Base-by-base conservation (phyloP, 1,140 invertebrate genomes). In the Bathynomus jamesi region DNA sequence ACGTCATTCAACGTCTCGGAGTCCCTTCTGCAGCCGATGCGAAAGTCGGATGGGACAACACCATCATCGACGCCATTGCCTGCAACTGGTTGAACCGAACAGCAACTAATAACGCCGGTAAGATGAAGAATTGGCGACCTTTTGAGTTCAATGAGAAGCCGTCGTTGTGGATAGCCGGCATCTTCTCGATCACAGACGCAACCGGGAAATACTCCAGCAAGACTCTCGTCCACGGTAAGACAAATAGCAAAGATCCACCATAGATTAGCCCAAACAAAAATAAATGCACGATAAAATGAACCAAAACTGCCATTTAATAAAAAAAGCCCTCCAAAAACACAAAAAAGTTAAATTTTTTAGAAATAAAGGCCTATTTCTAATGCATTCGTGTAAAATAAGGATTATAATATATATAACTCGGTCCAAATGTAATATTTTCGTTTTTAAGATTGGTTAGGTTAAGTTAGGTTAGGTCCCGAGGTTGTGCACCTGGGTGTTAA, bases 41-140 rank as follows among this genome's bases (percentile, higher is more conserved):
- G 61, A 27, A n/a, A 60, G 24, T 61, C 8, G 67, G 67, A 21
- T 61, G 53, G 67, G 67, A 69, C 53, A 61, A 69, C 53, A 11
- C n/a, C 25, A 27, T 69, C 25, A 46, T 69, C 28, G 53, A 61
- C 21, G 27, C 60, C 1, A 61, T 69, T 0, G 67, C 67, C n/a
- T 69, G 67, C 28, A 61, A 53, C 1, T 71, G 63, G 70, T 31
- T 46, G 28, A 32, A 24, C n/a, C 31, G 25, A 65, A 31, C 63
- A n/a, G 27, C 29, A 30, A 64, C 32, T 3, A 31, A 31, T 7
- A 53, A 61, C 31, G 65, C 61, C 21, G 65, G 40, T 17, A 69
- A 53, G 21, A 29, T 30, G 8, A 28, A 27, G 29, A 7, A 8
- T 28, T 65, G 11, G 63, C 13, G 13, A 28, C 62, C 64, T 21